Evolutionary conservation across 2,888 invertebrate genomes (phyloP).

Genomic region (Mimas tiliae): DNA sequence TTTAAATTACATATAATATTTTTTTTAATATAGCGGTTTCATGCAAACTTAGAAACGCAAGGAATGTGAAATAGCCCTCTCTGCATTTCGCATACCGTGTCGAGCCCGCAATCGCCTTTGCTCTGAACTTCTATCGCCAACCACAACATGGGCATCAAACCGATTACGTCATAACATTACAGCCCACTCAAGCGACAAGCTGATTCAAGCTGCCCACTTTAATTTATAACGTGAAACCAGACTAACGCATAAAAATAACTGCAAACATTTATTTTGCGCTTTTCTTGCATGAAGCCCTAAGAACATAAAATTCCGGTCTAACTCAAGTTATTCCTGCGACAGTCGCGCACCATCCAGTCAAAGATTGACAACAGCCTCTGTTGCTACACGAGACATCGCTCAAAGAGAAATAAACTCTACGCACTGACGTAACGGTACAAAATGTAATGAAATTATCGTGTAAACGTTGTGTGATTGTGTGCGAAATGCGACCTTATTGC

Average conservation of each 20-base stretch:
- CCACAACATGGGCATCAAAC: background rate
- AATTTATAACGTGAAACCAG: background rate
- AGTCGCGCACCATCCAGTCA: conserved; percentile 40
- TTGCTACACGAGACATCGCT: background rate
- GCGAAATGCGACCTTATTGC: conserved; percentile 1
- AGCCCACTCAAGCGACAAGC: background rate
- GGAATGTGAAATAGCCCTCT: too few species aligned
- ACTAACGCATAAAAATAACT: background rate
- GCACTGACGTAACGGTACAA: background rate
- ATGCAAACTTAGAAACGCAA: too few species aligned
- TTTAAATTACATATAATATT: too few species aligned
- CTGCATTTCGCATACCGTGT: too few species aligned
- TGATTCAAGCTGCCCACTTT: background rate
- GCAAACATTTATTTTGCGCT: background rate
- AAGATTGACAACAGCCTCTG: conserved; percentile 32
- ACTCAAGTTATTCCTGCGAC: conserved; percentile 37
- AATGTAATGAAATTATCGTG: background rate
- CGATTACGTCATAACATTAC: background rate
- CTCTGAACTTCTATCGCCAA: too few species aligned
- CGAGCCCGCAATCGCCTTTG: too few species aligned
- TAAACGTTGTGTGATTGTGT: background rate
- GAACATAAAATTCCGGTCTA: conserved; percentile 20
- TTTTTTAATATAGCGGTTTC: too few species aligned
- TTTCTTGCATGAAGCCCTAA: conserved; percentile 12
- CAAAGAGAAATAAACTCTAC: background rate